Conservation (phyloP, 2,888 invertebrate genomes). For the Orthosia gracilis region DNA sequence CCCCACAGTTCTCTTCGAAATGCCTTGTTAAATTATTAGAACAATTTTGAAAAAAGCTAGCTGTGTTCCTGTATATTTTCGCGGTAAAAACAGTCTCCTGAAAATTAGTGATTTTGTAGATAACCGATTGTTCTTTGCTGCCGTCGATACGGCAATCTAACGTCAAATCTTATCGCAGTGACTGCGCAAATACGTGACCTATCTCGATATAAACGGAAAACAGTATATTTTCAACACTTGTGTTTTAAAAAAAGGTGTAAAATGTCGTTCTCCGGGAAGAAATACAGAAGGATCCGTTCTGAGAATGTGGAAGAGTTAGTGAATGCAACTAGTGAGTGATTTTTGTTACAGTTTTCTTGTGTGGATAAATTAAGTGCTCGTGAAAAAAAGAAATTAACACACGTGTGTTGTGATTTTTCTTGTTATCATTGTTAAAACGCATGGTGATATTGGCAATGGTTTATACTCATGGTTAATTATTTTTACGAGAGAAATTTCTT, state of each 20-base stretch:
- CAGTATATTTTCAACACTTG: constrained; percentile 32
- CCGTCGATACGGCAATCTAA: constrained; percentile 40
- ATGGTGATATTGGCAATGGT: background rate
- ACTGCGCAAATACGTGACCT: constrained; percentile 23
- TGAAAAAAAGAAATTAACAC: too few species aligned
- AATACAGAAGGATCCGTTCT: constrained; percentile 75
- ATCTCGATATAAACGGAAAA: constrained; percentile 29
- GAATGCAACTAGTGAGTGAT: constrained; percentile 77
- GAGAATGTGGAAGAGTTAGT: constrained; percentile 81
- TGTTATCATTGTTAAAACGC: constrained; percentile 2
- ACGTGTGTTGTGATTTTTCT: background rate
- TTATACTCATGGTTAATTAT: background rate
- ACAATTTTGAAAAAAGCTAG: too few species aligned
- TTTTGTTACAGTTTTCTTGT: background rate
- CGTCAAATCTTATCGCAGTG: constrained; percentile 55
- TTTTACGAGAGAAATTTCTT: background rate
- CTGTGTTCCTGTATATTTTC: too few species aligned
- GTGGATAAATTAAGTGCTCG: background rate
- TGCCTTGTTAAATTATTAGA: too few species aligned
- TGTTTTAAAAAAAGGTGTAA: constrained; percentile 24
- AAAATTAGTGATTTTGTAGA: too few species aligned
- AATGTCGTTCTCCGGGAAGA: constrained; percentile 84
- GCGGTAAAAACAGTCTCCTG: too few species aligned
- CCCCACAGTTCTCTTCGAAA: too few species aligned
- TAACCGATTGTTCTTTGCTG: too few species aligned